Percentiles rank a stretch among this genome's conserved stretches.
Evolutionary conservation across 2,113 vertebrate genomes (phyloP).

Genomic region (Pongo pygmaeus): DNA sequence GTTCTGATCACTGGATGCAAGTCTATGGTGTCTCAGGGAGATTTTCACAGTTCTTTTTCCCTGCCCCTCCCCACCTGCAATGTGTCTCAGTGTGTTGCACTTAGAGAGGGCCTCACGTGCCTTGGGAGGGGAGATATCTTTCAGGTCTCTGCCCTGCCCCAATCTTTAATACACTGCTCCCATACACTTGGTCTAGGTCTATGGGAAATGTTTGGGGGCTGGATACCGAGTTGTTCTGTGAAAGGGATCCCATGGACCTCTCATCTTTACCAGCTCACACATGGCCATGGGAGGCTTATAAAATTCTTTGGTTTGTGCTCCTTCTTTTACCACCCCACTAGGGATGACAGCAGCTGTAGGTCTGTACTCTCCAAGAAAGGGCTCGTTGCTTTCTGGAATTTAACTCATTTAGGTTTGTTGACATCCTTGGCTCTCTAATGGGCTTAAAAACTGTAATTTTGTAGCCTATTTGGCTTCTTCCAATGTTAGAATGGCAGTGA

Average conservation of each 20-base stretch:
- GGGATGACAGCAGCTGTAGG: neutral
- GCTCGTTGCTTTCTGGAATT: conserved; percentile 13
- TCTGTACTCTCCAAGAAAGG: neutral
- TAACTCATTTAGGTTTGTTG: conserved; percentile 39
- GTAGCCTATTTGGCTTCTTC: neutral
- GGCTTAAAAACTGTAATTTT: neutral
- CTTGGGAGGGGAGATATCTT: neutral
- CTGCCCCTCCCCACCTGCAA: rapidly evolving
- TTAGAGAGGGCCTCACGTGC: neutral
- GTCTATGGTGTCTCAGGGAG: neutral
- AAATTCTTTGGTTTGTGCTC: neutral
- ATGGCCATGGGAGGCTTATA: neutral
- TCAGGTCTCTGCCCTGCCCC: neutral
- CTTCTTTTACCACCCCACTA: neutral
- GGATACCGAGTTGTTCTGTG: neutral
- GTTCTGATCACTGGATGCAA: neutral
- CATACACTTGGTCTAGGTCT: neutral
- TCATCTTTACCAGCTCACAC: neutral
- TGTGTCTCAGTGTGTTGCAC: neutral
- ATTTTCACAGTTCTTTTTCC: neutral
- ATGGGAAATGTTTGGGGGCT: neutral
- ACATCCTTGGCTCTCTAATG: neutral
- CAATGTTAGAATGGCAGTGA: neutral
- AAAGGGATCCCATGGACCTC: neutral
- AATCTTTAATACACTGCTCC: neutral